These are phyloP conservation scores for Stenoptilia bipunctidactyla DNA, from an alignment of 2,888 invertebrate genomes.

Conservation along the genomic window DNA sequence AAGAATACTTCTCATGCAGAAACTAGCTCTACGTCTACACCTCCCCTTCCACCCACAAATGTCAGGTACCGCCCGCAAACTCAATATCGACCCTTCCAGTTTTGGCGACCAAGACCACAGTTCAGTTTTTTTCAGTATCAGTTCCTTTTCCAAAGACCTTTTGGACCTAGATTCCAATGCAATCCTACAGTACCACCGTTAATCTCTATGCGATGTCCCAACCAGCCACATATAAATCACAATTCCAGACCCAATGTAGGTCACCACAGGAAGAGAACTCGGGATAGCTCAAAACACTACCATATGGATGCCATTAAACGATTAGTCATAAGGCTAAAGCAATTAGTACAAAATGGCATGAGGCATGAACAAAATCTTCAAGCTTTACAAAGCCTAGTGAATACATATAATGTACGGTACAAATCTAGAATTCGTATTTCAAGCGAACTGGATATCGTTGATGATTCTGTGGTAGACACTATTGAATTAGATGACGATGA, in stretches of 20 bases:
- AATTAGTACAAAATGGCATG: constrained; percentile 20
- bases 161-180: constrained; percentile 15
- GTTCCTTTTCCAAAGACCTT: constrained; percentile 28
- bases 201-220: constrained; percentile 15
- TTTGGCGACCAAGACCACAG: constrained; percentile 26
- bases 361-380: constrained; percentile 22
- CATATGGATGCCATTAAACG: constrained; percentile 33
- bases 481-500: constrained; percentile 46
- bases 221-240: constrained; percentile 9
- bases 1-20: constrained; percentile 16
- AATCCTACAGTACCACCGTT: constrained; percentile 21
- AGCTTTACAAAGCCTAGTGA: constrained; percentile 29
- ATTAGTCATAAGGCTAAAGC: constrained; percentile 27
- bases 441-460: constrained; percentile 26
- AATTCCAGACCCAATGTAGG: constrained; percentile 11
- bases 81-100: constrained; percentile 23
- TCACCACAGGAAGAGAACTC: constrained; percentile 22
- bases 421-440: constrained; percentile 30
- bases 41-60: constrained; percentile 3
- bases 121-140: constrained; percentile 29
- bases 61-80: constrained; percentile 10
- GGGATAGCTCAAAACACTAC: constrained; percentile 16
- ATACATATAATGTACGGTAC: constrained; percentile 40
- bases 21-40: not conserved
- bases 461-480: constrained; percentile 39